Evolutionary conservation across 2,888 invertebrate genomes (phyloP).

Genomic region (Platerodrilus igneus): DNA sequence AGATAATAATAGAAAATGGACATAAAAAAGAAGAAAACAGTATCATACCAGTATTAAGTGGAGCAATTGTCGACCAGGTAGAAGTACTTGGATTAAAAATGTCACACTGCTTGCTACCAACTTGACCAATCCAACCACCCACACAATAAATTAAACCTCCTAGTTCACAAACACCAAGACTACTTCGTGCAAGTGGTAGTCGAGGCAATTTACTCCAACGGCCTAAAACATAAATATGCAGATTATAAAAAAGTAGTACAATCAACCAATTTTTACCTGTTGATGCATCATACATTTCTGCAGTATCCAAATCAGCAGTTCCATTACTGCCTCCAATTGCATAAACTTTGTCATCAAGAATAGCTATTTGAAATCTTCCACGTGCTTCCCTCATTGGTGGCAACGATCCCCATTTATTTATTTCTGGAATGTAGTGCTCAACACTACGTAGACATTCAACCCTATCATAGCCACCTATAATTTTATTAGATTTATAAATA

Average conservation of each 20-base stretch:
- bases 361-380: conserved; percentile 74
- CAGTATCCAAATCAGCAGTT: conserved; percentile 69
- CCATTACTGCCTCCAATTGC: conserved; percentile 83
- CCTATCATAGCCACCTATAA: conserved; percentile 77
- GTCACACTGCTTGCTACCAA: conserved; percentile 69
- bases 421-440: conserved; percentile 67
- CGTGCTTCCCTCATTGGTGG: conserved; percentile 70
- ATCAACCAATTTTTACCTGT: no score
- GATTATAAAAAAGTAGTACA: conserved; percentile 53
- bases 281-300: conserved; percentile 58
- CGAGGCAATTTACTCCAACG: conserved; percentile 49
- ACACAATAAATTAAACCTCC: conserved; percentile 67
- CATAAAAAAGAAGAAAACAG: no score
- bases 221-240: conserved; percentile 12
- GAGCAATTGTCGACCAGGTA: conserved; percentile 64
- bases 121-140: conserved; percentile 73
- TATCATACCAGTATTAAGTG: conserved; percentile 64
- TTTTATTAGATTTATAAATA: no score
- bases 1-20: no score
- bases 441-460: conserved; percentile 74
- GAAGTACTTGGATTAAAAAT: conserved; percentile 60
- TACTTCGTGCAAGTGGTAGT: conserved; percentile 61
- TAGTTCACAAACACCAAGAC: conserved; percentile 64
- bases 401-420: conserved; percentile 65
- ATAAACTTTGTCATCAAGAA: conserved; percentile 64